Conservation (phyloP, 2,888 invertebrate species). For the Caenorhabditis sinica region DNA sequence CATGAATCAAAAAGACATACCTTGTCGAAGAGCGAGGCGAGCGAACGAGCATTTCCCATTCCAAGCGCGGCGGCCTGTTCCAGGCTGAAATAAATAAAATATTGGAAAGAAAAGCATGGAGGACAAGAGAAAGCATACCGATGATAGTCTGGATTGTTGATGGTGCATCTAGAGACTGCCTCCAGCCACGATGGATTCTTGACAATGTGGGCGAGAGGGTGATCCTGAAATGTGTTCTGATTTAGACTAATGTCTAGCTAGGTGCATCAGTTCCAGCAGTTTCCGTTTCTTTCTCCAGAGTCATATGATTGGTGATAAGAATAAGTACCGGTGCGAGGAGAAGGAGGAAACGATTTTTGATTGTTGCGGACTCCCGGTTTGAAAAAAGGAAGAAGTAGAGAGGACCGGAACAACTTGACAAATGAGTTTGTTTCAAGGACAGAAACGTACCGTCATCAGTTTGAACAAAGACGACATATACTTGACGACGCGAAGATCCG, state of each 20-base stretch:
- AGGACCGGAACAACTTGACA: conserved; percentile 27
- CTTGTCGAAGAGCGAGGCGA: conserved; percentile 79
- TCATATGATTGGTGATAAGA: conserved; percentile 62
- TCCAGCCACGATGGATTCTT: conserved; percentile 76
- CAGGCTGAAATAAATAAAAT: conserved; percentile 56
- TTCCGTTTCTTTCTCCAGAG: conserved; percentile 25
- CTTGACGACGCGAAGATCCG: conserved; percentile 66
- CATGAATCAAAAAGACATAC: conserved; percentile 47
- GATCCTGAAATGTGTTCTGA: conserved; percentile 59
- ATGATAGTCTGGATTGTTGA: conserved; percentile 81
- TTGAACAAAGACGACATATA: conserved; percentile 67
- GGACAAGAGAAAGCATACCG: conserved; percentile 19
- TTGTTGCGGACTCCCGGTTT: conserved; percentile 50
- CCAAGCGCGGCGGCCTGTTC: conserved; percentile 82
- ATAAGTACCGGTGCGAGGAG: conserved; percentile 29
- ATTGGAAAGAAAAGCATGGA: not conserved
- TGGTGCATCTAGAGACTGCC: conserved; percentile 74
- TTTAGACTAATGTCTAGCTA: conserved; percentile 12
- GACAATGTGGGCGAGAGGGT: conserved; percentile 68
- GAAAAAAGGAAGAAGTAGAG: not conserved
- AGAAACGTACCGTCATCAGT: conserved; percentile 62
- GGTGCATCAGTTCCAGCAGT: conserved; percentile 7
- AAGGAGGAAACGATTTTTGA: conserved; percentile 45
- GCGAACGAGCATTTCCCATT: conserved; percentile 80
- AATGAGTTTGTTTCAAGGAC: conserved; percentile 23